Conservation (phyloP, 2,888 invertebrate species). For the Netelia virgata region DNA sequence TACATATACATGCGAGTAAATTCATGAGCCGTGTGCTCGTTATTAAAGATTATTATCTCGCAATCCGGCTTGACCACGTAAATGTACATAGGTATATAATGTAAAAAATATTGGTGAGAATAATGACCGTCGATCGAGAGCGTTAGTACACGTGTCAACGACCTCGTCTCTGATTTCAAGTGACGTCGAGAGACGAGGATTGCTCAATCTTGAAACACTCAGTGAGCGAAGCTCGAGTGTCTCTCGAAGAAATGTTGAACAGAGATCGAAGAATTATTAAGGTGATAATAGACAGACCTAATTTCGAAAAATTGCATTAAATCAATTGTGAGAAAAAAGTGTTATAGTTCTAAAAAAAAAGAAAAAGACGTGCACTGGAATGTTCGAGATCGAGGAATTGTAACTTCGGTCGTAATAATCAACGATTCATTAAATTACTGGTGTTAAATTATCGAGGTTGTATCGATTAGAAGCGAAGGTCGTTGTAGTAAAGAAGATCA, state of each 20-base stretch:
- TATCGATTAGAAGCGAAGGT: no score
- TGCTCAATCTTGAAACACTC: conserved; percentile 2
- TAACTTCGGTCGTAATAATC: neutral
- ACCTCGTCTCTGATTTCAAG: conserved; percentile 10
- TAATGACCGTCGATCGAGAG: conserved; percentile 35
- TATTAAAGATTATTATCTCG: conserved; percentile 59
- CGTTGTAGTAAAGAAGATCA: no score
- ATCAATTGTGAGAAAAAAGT: neutral
- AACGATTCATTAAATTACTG: neutral
- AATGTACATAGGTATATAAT: neutral
- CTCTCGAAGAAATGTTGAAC: neutral
- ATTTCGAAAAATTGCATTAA: neutral
- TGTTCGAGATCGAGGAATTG: neutral
- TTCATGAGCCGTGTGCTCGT: conserved; percentile 54
- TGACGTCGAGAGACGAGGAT: conserved; percentile 5
- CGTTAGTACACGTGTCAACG: conserved; percentile 39
- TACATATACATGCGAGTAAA: neutral
- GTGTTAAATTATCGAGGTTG: no score
- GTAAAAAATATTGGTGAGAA: conserved; percentile 7
- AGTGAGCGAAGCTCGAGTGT: neutral
- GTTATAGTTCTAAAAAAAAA: neutral
- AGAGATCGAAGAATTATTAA: neutral
- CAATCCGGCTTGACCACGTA: conserved; percentile 45
- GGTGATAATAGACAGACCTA: neutral
- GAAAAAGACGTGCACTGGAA: neutral